Base-by-base conservation (phyloP, 2,888 invertebrate genomes). In the Ormyrus pomaceus region DNA sequence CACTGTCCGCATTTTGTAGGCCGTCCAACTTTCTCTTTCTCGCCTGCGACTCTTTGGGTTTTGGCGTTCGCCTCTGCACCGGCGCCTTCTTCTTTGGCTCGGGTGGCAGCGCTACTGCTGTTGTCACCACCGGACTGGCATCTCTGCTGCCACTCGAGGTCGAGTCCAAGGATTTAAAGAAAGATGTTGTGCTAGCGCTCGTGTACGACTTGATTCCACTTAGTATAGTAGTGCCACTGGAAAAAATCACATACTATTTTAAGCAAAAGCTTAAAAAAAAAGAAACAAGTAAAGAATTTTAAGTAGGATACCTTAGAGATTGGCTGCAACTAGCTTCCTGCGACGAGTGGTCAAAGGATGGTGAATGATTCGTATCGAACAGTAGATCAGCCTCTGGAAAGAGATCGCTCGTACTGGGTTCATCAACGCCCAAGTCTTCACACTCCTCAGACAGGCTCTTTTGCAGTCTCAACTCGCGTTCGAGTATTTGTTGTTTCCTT, bases 361-460 rank as follows among this genome's bases (percentile, higher is more conserved):
- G 95, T 0, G 95, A 95, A 84, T 95, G 95, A 84, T 95, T 95
- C 0, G 94, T 92, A 77, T 95, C 94, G 85, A 95, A 95, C 69
- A 95, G 89, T 70, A 95, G 90, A 87, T 95, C 95, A 0, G 95
- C 95, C 86, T 95, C 95, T 0, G 95, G 95, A 87, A 95, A 95
- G 82, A 95, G 90, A 86, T 95, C 95, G 81, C 95, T 95, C 0
- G 95, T 95, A n/a, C 95, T 95, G 0, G 95, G 95, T 64, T 95
- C 95, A 85, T 95, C 95, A 70, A 95, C 95, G 5, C 95, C 95
- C 10, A 95, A 91, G 87, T 95, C 95, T 86, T 95, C 95, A 88
- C 95, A 95, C 89, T 95, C 95, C 87, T 95, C 95, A 0, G 95
- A 95, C 11, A 95, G 89, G 10, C 95, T 95, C 88, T 95, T 95